phyloP scores from a whole-genome alignment of 1,140 invertebrate species.

The Drosophila sturtevanti region DNA sequence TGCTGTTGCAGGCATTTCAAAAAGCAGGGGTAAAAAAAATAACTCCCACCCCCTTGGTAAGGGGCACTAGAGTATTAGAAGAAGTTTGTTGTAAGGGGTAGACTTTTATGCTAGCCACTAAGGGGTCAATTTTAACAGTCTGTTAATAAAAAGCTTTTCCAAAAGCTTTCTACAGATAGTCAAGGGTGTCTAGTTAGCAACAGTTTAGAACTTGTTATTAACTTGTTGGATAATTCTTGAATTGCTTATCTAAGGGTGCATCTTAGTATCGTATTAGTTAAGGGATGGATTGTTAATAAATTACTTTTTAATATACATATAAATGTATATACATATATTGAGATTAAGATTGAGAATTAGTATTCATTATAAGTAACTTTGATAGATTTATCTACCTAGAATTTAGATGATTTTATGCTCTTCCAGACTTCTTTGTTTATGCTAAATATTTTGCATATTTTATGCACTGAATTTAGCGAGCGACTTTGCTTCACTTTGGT shows the following conservation, averaged over 20 bases:
- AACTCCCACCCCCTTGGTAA: background rate
- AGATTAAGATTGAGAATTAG: too few relatives aligned
- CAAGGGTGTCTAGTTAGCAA: constrained; percentile 21
- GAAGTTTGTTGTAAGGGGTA: constrained; percentile 62
- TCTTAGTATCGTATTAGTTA: background rate
- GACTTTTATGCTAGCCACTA: background rate
- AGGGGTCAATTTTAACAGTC: constrained; percentile 22
- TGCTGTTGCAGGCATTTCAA: constrained; percentile 16
- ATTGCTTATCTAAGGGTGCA: background rate
- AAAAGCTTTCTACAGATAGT: constrained; percentile 34
- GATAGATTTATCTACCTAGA: too few relatives aligned
- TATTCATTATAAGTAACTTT: too few relatives aligned
- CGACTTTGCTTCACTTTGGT: too few relatives aligned
- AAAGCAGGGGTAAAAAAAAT: constrained; percentile 31
- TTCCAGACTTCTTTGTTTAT: too few relatives aligned
- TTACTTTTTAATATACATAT: too few relatives aligned
- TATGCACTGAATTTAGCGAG: too few relatives aligned
- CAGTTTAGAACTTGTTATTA: constrained; percentile 24
- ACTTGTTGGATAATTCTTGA: constrained; percentile 25
- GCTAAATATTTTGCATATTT: too few relatives aligned
- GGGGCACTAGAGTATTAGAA: constrained; percentile 14
- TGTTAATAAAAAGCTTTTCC: constrained; percentile 33
- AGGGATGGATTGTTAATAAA: constrained; percentile 1
- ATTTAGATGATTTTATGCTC: too few relatives aligned
- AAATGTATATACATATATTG: too few relatives aligned